Conservation (phyloP, 2,113 vertebrate genomes). For the Sisor rabdophorus region DNA sequence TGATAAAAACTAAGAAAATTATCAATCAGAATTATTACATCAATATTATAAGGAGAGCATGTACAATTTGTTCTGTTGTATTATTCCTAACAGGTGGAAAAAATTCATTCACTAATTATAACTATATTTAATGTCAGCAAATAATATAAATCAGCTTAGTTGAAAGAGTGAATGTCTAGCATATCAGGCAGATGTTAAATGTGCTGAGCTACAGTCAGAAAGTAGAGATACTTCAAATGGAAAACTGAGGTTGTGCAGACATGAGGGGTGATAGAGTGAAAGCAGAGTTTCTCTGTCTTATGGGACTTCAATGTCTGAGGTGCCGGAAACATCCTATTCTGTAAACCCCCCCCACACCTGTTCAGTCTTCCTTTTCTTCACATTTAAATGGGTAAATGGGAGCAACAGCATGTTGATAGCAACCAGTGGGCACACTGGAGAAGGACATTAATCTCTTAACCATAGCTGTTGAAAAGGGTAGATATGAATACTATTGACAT, state of each 20-base stretch:
- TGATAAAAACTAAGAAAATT: background rate
- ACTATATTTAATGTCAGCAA: slow-evolving; percentile 30
- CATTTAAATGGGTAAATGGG: slow-evolving; percentile 8
- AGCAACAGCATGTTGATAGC: slow-evolving; percentile 44
- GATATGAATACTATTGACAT: slow-evolving; percentile 4
- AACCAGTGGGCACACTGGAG: slow-evolving; percentile 10
- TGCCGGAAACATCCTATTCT: slow-evolving; percentile 33
- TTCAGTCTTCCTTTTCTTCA: slow-evolving; percentile 34
- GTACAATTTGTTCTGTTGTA: slow-evolving; percentile 46
- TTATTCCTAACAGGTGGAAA: slow-evolving; percentile 40
- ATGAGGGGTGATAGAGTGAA: slow-evolving; percentile 8
- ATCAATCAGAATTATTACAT: background rate
- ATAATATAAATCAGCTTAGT: slow-evolving; percentile 16
- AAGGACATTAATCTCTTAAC: slow-evolving; percentile 3
- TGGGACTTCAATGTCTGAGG: slow-evolving; percentile 35
- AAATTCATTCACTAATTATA: slow-evolving; percentile 28
- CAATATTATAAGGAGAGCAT: slow-evolving; percentile 31
- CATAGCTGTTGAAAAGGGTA: background rate
- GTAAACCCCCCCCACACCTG: slow-evolving; percentile 49
- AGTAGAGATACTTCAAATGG: slow-evolving; percentile 14
- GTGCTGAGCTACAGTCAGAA: slow-evolving; percentile 9
- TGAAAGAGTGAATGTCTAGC: background rate
- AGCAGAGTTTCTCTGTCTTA: slow-evolving; percentile 18
- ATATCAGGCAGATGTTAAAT: slow-evolving; percentile 2
- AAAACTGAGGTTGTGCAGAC: slow-evolving; percentile 3